Evolutionary conservation across 2,113 vertebrate genomes (phyloP), one percentile per base, ranked within the genome.

Genomic region (Tympanuchus pallidicinctus): DNA sequence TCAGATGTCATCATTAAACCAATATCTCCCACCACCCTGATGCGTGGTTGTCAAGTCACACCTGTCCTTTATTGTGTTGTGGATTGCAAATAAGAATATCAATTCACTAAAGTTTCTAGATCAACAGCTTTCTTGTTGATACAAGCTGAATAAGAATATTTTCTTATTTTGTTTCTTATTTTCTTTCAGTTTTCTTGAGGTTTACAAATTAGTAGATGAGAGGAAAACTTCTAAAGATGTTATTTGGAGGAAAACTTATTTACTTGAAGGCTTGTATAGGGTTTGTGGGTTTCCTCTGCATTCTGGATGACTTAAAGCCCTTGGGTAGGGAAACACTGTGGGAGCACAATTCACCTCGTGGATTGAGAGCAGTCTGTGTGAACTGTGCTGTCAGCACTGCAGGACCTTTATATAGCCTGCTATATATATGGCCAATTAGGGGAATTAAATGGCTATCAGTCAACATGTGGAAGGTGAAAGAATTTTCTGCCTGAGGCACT

Each of bases 361-460:
- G 36, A 40, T 84, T 32, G 36, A 43, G 50, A 32, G 10, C 16
- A 32, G 42, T 77, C 60, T 81, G 24, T 86, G 48, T 65, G 67
- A 92, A 30, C 54, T 73, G 32, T 64, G 2, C 71, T 80, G 40
- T 50, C 76, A 94, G 87, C 79, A 11, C 32, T 27, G 11, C 56
- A 81, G 86, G 40, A 59, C 22, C 43, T 59, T 93, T 82, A 59
- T 59, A 20, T 59, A 59, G 59, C 54, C 50, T 89, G 6, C 61
- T 91, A 11, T 42, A 24, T 70, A 27, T 66, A 34, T 42, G 82
- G 78, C 50, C 36, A 87, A 2, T 93, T 87, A 94, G 70, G 42
- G 74, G 64, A 93, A 91, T 91, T 70, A 92, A 90, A 79, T 73
- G 67, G 63, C 66, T 87, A 32, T 91, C 86, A 67, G 45, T 89